These are phyloP conservation scores for Pelusios castaneus DNA, from an alignment of 2,113 vertebrate species.

Conservation along the genomic window DNA sequence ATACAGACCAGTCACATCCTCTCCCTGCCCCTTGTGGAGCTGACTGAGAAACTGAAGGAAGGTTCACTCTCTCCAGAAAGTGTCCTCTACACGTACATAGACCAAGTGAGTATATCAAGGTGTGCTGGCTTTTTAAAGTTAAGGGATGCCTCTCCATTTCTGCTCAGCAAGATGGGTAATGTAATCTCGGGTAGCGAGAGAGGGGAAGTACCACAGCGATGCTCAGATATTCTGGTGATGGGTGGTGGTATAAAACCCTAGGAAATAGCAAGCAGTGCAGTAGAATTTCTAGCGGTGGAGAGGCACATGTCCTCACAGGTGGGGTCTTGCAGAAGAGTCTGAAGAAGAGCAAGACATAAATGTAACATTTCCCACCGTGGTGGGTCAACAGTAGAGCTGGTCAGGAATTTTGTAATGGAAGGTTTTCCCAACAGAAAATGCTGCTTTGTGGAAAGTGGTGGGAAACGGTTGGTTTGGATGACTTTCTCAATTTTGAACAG, in stretches of 20 bases:
- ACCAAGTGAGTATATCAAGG: constrained; percentile 72
- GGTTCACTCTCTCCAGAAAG: constrained; percentile 76
- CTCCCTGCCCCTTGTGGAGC: constrained; percentile 71
- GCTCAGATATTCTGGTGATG: neutral
- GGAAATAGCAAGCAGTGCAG: too few relatives aligned
- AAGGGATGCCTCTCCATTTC: neutral
- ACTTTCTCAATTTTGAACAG: neutral
- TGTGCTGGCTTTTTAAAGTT: neutral
- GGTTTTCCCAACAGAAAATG: neutral
- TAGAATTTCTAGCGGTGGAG: neutral
- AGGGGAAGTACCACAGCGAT: too few relatives aligned
- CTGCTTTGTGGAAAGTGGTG: neutral
- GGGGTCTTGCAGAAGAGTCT: neutral
- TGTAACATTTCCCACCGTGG: neutral
- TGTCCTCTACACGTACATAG: constrained; percentile 80
- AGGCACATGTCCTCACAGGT: neutral
- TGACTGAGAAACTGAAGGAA: constrained; percentile 74
- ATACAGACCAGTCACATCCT: constrained; percentile 62
- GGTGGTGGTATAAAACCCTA: too few relatives aligned
- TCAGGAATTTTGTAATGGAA: neutral
- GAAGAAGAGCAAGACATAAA: neutral
- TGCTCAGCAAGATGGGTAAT: neutral
- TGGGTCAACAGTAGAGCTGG: neutral
- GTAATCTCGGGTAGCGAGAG: neutral
- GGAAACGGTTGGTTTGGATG: neutral